These are phyloP conservation scores for Anoplolepis gracilipes DNA, from an alignment of 1,140 invertebrate species.

Conservation along the genomic window DNA sequence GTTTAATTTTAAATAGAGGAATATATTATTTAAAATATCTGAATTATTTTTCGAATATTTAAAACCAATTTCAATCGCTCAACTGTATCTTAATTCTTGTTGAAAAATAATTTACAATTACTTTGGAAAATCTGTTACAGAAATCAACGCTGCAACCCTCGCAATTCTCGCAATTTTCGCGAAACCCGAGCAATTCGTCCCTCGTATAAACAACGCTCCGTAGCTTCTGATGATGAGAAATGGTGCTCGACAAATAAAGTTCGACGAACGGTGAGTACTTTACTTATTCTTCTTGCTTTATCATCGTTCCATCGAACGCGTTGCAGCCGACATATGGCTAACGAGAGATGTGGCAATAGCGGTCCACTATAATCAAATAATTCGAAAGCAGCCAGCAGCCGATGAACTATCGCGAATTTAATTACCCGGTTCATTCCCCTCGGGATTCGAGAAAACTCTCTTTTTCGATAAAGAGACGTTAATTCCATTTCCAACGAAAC, in stretches of 20 bases:
- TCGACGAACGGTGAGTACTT: neutral
- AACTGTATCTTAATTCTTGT: neutral
- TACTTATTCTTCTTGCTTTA: neutral
- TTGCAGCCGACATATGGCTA: neutral
- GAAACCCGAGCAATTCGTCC: neutral
- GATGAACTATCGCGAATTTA: slow-evolving; percentile 18
- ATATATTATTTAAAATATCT: too few relatives aligned
- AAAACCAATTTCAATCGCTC: neutral
- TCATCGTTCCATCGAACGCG: neutral
- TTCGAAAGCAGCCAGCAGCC: slow-evolving; percentile 8
- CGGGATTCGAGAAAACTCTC: neutral
- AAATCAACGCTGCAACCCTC: neutral
- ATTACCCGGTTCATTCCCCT: slow-evolving; percentile 29
- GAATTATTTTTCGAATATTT: neutral
- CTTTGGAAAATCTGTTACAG: slow-evolving; percentile 6
- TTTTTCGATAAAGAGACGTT: slow-evolving; percentile 26
- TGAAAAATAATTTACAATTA: neutral
- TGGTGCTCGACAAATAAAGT: slow-evolving; percentile 14
- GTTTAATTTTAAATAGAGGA: neutral
- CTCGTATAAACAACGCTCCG: neutral
- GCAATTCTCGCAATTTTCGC: too few relatives aligned
- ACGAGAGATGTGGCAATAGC: slow-evolving; percentile 8
- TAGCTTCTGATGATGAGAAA: neutral
- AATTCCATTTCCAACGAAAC: slow-evolving; percentile 53
- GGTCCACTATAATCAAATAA: slow-evolving; percentile 34